Evolutionary conservation across 2,888 invertebrate genomes (phyloP).

Genomic region (Eulithis testata): DNA sequence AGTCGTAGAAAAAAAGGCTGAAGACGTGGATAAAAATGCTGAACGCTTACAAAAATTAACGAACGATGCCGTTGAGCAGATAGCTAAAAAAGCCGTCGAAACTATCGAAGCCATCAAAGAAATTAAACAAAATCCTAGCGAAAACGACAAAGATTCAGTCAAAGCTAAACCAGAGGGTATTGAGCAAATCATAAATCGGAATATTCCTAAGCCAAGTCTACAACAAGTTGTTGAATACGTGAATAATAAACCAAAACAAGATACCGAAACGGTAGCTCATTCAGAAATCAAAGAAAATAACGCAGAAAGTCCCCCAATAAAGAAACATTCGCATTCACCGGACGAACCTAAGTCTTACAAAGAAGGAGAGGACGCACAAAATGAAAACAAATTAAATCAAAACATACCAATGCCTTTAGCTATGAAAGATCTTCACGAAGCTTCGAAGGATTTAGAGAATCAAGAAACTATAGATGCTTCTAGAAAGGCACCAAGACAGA

Average conservation of each 20-base stretch:
- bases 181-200: constrained; percentile 18
- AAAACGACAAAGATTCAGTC: constrained; percentile 10
- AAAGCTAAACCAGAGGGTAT: constrained; percentile 19
- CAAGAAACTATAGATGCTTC: constrained; percentile 6
- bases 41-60: constrained; percentile 62
- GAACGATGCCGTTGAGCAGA: constrained; percentile 75
- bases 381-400: constrained; percentile 44
- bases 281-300: constrained; percentile 19
- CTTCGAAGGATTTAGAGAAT: constrained; percentile 20
- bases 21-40: constrained; percentile 49
- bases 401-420: constrained; percentile 63
- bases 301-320: constrained; percentile 20
- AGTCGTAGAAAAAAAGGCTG: constrained; percentile 13
- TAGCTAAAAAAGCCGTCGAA: constrained; percentile 76
- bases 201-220: constrained; percentile 19
- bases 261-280: constrained; percentile 5
- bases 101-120: constrained; percentile 76
- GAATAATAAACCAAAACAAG: constrained; percentile 24
- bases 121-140: constrained; percentile 54
- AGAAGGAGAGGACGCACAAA: constrained; percentile 64
- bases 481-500: constrained; percentile 51
- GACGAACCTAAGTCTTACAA: constrained; percentile 76
- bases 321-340: constrained; percentile 60
- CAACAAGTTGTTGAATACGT: constrained; percentile 28
- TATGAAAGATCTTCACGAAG: constrained; percentile 44